phyloP scores from a whole-genome alignment of 2,113 vertebrate species.

The Neolamprologus toae region DNA sequence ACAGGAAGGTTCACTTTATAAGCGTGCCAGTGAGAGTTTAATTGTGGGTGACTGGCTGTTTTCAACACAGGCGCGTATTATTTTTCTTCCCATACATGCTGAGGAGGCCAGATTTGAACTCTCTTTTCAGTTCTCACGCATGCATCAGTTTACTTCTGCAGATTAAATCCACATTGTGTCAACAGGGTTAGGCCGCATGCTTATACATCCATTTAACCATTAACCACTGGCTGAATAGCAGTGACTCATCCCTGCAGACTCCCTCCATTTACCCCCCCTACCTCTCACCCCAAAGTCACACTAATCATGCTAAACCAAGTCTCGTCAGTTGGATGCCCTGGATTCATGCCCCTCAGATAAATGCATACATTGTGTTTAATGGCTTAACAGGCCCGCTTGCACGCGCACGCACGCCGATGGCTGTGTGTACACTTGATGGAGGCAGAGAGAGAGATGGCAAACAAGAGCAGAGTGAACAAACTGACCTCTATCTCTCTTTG shows the following conservation, averaged over 20 bases:
- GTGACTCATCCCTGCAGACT: constrained; percentile 48
- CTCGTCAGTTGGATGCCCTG: constrained; percentile 57
- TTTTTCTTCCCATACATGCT: not conserved
- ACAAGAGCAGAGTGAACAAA: constrained; percentile 44
- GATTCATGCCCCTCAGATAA: constrained; percentile 55
- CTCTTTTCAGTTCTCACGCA: constrained; percentile 6
- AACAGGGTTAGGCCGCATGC: constrained; percentile 40
- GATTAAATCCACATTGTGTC: constrained; percentile 52
- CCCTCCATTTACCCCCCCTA: not conserved
- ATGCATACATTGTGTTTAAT: constrained; percentile 63
- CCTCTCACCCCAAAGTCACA: constrained; percentile 29
- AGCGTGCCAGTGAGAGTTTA: not conserved
- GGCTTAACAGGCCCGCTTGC: constrained; percentile 20
- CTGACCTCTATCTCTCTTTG: constrained; percentile 40
- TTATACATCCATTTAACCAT: constrained; percentile 53
- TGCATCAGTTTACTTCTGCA: constrained; percentile 16
- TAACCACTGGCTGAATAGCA: constrained; percentile 47
- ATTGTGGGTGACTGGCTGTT: not conserved
- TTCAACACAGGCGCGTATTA: not conserved
- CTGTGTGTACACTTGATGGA: constrained; percentile 43
- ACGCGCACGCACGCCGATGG: not conserved
- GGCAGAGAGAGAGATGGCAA: constrained; percentile 44
- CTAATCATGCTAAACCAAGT: constrained; percentile 58
- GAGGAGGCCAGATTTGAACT: constrained; percentile 41
- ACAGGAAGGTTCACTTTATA: not conserved